Evolutionary conservation across 2,888 invertebrate species (phyloP), one percentile per base, ranked within the genome.

Genomic region (Eupithecia centaureata): DNA sequence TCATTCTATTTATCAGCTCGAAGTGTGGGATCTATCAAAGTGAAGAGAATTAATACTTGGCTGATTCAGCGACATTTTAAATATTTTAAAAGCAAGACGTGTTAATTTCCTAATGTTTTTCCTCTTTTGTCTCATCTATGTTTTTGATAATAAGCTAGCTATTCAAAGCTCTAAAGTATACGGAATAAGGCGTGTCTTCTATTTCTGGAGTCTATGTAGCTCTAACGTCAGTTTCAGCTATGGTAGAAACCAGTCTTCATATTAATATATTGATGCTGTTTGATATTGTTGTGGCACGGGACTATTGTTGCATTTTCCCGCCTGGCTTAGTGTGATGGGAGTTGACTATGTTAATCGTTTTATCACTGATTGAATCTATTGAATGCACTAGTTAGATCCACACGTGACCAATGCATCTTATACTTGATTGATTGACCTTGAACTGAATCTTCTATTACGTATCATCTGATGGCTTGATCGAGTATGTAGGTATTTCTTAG

Each of bases 1-100:
- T 92, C 91, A 89, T 91, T 92, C 91, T 91, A 92, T 92, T 93
- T 93, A 92, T 93, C 92, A 89, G 90, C 87, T 87, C 84, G 91
- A 92, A 91, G 92, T 47, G 30, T 61, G 25, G 30, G 22, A 18
- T 66, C 66, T 47, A 61, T 63, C 38, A 63, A 51, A 63, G 65
- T 33, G 18, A 12, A 7, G 25, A 51, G 13, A 27, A 5, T 27
- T 27, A 12, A 52, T 12, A 22, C 12, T 18, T 47, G 22, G 47
- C 12, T 22, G 18, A 47, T 47, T 18, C 18, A 42, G 42, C 18
- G 8, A 18, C 1, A 32, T 8, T 32, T 22, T 22, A 10, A 22
- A 3, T 47, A 10, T 22, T 22, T 47, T 12, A 47, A 10, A 12
- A 1, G 5, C 25, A 51, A 13, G 13, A 15, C 2, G 3, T 27